Conservation (phyloP, 2,113 vertebrate species). For the Zeus faber region DNA sequence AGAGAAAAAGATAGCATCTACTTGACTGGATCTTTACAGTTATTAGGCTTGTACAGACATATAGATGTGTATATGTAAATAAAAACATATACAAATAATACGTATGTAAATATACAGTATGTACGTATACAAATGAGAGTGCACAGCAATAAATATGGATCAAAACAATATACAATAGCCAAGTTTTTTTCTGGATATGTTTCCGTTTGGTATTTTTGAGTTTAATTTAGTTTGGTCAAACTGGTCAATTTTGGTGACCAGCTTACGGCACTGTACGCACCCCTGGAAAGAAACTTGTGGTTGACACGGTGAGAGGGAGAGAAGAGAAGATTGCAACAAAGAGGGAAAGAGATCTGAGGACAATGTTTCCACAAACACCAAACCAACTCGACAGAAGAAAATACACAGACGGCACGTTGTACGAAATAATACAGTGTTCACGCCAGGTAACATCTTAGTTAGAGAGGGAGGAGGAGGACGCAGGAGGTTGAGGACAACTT, state of each 20-base stretch:
- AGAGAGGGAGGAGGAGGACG: constrained; percentile 50
- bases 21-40: constrained; percentile 67
- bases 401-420: constrained; percentile 61
- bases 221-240: constrained; percentile 70
- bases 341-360: constrained; percentile 67
- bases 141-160: no score
- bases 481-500: constrained; percentile 70
- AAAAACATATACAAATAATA: no score
- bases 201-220: constrained; percentile 44
- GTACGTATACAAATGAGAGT: constrained; percentile 44
- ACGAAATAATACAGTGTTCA: constrained; percentile 60
- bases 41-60: constrained; percentile 63
- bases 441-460: constrained; percentile 56
- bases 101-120: no score
- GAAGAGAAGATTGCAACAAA: constrained; percentile 74
- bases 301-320: constrained; percentile 87
- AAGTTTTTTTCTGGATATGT: constrained; percentile 31
- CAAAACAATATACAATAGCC: no score
- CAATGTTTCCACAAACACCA: constrained; percentile 70
- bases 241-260: constrained; percentile 69
- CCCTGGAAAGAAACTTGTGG: constrained; percentile 96
- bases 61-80: constrained; percentile 56
- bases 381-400: constrained; percentile 70
- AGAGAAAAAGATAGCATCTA: constrained; percentile 66
- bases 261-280: constrained; percentile 74